Evolutionary conservation across 1,140 invertebrate species (phyloP), one percentile per base, ranked within the genome.

Genomic region (Spodoptera litura): DNA sequence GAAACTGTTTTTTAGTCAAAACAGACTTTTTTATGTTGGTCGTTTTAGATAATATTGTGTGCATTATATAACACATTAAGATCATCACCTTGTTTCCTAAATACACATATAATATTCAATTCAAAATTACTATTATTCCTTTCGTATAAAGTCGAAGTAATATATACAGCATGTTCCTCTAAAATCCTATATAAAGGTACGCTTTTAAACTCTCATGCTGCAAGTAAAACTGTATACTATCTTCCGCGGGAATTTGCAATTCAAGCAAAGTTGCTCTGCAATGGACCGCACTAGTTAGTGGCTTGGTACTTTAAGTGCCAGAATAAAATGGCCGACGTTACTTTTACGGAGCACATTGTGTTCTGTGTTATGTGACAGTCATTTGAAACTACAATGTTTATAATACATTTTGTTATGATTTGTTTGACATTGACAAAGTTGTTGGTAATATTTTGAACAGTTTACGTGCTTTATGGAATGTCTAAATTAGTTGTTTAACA

Each of bases 261-360:
- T 68, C 64, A 51, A 68, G 64, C 49, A 52, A 68, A 68, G 64
- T 68, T 68, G 64, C 49, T 68, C 64, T 27, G 64, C 64, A 68
- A 68, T 68, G 64, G 64, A 68, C 44, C 64, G 64, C 49, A 52
- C 20, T 52, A 68, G 64, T 68, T 68, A 68, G 49, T 20, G 49
- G 49, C 52, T 9, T 31, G 13, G 44, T 53, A 49, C 66, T 53
- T 12, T 53, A 53, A 70, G 66, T 70, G 49, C 49, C 52, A 25
- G 66, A 31, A 70, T 70, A 52, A 70, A 70, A 70, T 31, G 49
- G 49, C 49, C 3, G 31, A 8, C n/a, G 66, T 53, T 27, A 70
- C 66, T 70, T 53, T 52, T 49, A 66, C 38, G 20, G 49, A 53
- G 49, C 35, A 4, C 12, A 70, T 52, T 52, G 25, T 49, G 20